Percentiles rank a stretch among this genome's conserved stretches.
Conservation (phyloP, 2,797 vertebrate genomes). For the Sciurus carolinensis region DNA sequence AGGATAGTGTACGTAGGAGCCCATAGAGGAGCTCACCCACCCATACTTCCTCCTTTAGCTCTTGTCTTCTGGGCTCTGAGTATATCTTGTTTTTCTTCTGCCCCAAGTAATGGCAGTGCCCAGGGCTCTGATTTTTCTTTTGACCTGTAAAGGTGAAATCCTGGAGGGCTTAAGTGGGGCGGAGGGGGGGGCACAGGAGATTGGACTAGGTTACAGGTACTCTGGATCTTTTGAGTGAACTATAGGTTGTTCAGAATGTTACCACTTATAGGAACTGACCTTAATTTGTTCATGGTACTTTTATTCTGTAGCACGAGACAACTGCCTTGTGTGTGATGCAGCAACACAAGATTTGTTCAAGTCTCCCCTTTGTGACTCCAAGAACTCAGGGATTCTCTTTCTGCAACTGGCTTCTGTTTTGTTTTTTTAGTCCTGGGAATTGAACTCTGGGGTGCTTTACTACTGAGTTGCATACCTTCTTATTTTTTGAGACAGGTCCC, state of each 20-base stretch:
- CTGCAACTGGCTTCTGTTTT: neutral
- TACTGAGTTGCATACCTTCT: no score
- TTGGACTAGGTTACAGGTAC: neutral
- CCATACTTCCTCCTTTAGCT: neutral
- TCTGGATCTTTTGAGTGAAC: neutral
- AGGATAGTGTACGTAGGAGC: neutral
- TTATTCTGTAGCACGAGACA: neutral
- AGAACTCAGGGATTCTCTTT: neutral
- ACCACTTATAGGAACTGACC: fast-evolving
- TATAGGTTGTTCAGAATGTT: neutral
- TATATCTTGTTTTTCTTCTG: neutral
- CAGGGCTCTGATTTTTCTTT: neutral
- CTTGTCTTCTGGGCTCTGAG: neutral
- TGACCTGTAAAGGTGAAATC: neutral
- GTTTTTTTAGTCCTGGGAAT: no score
- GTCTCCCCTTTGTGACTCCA: neutral
- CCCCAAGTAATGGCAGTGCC: neutral
- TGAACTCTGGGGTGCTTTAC: no score
- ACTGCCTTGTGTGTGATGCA: neutral
- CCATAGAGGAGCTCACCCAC: neutral
- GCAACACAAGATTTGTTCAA: neutral
- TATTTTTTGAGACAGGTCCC: no score
- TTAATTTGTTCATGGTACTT: neutral
- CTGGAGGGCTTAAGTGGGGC: neutral
- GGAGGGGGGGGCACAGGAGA: no score